These are phyloP conservation scores for Chaetura pelagica DNA, from an alignment of 2,113 vertebrate genomes.

Conservation along the genomic window DNA sequence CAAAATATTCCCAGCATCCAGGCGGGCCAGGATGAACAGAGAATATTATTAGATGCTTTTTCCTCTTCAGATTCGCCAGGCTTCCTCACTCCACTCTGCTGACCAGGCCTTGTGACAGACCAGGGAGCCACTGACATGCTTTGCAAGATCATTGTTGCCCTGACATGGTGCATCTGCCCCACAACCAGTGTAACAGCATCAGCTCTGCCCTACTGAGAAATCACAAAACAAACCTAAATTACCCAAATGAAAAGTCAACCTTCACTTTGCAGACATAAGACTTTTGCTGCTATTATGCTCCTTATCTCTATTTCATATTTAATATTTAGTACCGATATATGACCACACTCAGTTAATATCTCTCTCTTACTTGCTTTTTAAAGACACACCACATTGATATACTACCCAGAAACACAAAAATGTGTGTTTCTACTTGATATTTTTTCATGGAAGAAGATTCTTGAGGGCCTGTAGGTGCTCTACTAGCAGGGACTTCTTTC, in stretches of 20 bases:
- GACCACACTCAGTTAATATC: not conserved
- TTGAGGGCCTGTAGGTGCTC: not conserved
- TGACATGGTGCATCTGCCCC: not conserved
- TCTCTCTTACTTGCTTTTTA: not conserved
- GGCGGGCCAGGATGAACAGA: not conserved
- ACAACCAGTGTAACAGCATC: not conserved
- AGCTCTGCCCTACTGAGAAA: not conserved
- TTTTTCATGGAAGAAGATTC: not conserved
- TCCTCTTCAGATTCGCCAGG: not conserved
- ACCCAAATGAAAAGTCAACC: not conserved
- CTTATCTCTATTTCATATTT: not conserved
- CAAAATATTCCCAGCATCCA: not conserved
- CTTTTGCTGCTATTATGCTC: not conserved
- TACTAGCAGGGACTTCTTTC: not conserved
- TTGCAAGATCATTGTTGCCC: not conserved
- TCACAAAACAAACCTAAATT: not conserved
- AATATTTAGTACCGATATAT: not conserved
- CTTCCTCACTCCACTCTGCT: not conserved
- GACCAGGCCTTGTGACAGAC: fast-evolving
- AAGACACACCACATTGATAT: not conserved
- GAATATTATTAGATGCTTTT: not conserved
- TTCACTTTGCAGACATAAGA: not conserved
- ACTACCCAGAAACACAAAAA: not conserved
- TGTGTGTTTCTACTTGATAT: not conserved
- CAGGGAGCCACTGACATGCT: not conserved